Base-by-base conservation (phyloP, 1,140 invertebrate genomes). In the Drosophila trapezifrons region DNA sequence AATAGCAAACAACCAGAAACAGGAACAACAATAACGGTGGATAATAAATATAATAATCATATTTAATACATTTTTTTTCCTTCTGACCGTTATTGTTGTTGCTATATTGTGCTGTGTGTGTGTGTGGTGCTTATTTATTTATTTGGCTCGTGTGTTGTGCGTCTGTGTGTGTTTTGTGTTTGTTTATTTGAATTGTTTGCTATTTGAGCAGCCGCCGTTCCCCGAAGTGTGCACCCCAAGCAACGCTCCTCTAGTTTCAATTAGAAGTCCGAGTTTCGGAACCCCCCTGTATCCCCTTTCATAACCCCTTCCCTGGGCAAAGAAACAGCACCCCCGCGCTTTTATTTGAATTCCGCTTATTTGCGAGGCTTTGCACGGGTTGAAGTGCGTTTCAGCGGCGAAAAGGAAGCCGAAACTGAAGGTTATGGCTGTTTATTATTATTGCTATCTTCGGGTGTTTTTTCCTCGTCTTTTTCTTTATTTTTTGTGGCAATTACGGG, bases 181-280 rank as follows among this genome's bases (percentile, higher is more conserved):
- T 78, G 57, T 73, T 54, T 79, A 67, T 72, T 77, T 64, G 51
- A 65, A 67, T 83, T 57, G 77, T 80, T 71, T 52, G 72, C 77
- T 86, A 70, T 83, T 87, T 86, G 76, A 73, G 75, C 83, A 79
- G 82, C 81, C 59, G 59, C 58, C 47, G 37, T 52, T 52, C 47
- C 51, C 29, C 43, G 37, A 47, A 56, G 51, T 52, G 67, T 29
- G 29, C 47, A 63, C 69, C 71, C 67, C 66, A 22, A 38, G 17
- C 25, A 46, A 49, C 64, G 17, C 17, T 47, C 20, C 52, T 58
- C 65, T 42, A 55, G 67, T 71, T 70, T 58, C 51, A 71, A 57
- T 71, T 58, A 71, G 64, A 71, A 69, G 60, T 66, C 65, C 60
- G 46, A 69, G 65, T 66, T 52, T 66, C n/a, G 60, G 59, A 15